phyloP scores from a whole-genome alignment of 2,888 invertebrate species.

The Lottia scabra region DNA sequence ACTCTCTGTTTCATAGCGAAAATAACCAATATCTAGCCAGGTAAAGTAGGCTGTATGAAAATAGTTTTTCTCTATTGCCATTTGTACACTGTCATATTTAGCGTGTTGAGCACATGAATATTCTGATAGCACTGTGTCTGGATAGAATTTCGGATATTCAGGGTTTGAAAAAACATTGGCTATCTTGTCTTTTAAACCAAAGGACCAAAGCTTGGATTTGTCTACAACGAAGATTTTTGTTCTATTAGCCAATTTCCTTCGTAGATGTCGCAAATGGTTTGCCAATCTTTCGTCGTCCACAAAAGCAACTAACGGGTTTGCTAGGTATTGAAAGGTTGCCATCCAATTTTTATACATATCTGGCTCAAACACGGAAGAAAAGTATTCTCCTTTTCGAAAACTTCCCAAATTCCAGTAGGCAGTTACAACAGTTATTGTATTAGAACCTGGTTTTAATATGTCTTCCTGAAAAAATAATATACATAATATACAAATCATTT shows the following conservation, averaged over 20 bases:
- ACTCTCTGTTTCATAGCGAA: slow-evolving; percentile 29
- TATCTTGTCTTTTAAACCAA: slow-evolving; percentile 30
- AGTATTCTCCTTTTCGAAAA: slow-evolving; percentile 33
- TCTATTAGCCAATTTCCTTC: slow-evolving; percentile 20
- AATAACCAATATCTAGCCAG: slow-evolving; percentile 52
- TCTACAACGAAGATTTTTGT: slow-evolving; percentile 34
- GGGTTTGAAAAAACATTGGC: slow-evolving; percentile 27
- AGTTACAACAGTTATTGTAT: neutral
- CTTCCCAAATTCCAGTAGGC: slow-evolving; percentile 41
- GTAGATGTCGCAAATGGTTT: slow-evolving; percentile 25
- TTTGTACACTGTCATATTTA: slow-evolving; percentile 39
- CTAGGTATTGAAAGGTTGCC: slow-evolving; percentile 24
- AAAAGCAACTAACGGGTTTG: slow-evolving; percentile 40
- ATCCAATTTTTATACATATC: slow-evolving; percentile 31
- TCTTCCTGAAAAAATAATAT: too few species aligned
- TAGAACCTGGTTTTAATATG: too few species aligned
- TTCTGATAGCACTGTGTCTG: slow-evolving; percentile 46
- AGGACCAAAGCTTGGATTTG: slow-evolving; percentile 37
- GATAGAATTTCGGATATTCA: slow-evolving; percentile 43
- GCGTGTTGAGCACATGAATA: slow-evolving; percentile 48
- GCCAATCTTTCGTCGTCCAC: slow-evolving; percentile 35
- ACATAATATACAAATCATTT: too few species aligned
- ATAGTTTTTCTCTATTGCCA: slow-evolving; percentile 27
- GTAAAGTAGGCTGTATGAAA: slow-evolving; percentile 39
- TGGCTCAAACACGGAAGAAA: slow-evolving; percentile 9